A percentile compares a stretch with the other conserved stretches of the same genome.
Conservation (phyloP, 35 echinoderm and acorn worm genomes). For the Ptychodera flava region DNA sequence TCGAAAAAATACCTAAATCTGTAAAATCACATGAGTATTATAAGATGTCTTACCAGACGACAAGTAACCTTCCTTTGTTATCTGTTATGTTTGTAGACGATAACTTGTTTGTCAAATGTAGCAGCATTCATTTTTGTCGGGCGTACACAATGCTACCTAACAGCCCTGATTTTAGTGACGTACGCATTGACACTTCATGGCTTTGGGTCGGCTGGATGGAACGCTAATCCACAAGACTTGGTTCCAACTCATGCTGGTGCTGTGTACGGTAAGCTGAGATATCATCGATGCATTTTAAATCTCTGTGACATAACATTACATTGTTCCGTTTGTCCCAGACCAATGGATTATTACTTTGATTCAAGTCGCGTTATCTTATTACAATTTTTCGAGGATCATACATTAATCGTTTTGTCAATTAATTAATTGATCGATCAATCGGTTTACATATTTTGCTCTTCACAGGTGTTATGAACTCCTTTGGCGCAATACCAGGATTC, state of each 20-base stretch:
- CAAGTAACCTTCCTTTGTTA: no score
- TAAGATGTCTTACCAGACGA: no score
- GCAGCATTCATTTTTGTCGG: neutral
- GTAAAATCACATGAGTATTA: no score
- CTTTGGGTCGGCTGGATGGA: neutral
- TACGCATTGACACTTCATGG: neutral
- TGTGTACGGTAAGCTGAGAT: neutral
- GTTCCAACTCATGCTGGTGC: neutral
- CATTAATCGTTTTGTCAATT: no score
- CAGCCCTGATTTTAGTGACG: neutral
- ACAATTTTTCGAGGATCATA: no score
- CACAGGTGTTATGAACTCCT: slow-evolving; percentile 69
- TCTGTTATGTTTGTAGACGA: neutral
- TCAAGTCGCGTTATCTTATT: no score
- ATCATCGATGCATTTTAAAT: neutral
- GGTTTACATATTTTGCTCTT: neutral
- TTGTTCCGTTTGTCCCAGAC: no score
- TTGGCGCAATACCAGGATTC: slow-evolving; percentile 56
- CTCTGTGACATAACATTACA: no score
- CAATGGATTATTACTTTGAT: no score
- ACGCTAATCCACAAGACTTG: neutral
- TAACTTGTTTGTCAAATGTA: neutral
- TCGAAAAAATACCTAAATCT: no score
- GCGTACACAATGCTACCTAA: neutral
- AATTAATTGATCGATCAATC: no score